Evolutionary conservation across 1,140 invertebrate species (phyloP).

Genomic region (Atopsyche davidsoni): DNA sequence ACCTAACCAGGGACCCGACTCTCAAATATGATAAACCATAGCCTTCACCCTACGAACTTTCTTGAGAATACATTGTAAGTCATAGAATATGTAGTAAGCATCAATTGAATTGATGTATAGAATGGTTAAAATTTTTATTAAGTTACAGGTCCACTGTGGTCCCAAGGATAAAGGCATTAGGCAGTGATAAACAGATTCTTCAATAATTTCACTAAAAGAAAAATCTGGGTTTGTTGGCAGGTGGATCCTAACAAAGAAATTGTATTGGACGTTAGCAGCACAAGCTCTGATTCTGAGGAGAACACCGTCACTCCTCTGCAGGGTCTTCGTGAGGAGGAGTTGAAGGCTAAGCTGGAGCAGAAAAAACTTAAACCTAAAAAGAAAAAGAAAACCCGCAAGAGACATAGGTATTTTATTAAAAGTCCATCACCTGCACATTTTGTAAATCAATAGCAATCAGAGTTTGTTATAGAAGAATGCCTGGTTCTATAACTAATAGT

Average conservation of each 20-base stretch:
- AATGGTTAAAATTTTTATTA: too few species aligned
- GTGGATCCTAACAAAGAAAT: slow-evolving; percentile 83
- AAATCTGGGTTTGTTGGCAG: slow-evolving; percentile 34
- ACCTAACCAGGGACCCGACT: too few species aligned
- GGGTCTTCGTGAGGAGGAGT: slow-evolving; percentile 68
- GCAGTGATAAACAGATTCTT: background rate
- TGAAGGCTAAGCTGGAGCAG: slow-evolving; percentile 54
- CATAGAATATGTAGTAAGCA: too few species aligned
- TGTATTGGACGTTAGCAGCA: slow-evolving; percentile 90
- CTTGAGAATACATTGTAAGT: too few species aligned
- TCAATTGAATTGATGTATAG: too few species aligned
- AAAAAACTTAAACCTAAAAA: slow-evolving; percentile 38
- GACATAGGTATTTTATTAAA: background rate
- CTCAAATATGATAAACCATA: too few species aligned
- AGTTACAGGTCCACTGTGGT: too few species aligned
- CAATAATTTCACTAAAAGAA: background rate
- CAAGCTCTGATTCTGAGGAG: slow-evolving; percentile 82
- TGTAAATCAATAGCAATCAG: background rate
- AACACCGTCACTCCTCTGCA: slow-evolving; percentile 79
- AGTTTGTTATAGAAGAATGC: background rate
- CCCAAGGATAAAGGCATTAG: too few species aligned
- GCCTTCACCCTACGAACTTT: too few species aligned
- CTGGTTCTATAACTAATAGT: background rate
- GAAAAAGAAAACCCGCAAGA: slow-evolving; percentile 42
- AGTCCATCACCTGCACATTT: background rate